Evolutionary conservation across 2,888 invertebrate genomes (phyloP), one percentile per base, ranked within the genome.

Genomic region (Pachliopta kotzebuea): DNA sequence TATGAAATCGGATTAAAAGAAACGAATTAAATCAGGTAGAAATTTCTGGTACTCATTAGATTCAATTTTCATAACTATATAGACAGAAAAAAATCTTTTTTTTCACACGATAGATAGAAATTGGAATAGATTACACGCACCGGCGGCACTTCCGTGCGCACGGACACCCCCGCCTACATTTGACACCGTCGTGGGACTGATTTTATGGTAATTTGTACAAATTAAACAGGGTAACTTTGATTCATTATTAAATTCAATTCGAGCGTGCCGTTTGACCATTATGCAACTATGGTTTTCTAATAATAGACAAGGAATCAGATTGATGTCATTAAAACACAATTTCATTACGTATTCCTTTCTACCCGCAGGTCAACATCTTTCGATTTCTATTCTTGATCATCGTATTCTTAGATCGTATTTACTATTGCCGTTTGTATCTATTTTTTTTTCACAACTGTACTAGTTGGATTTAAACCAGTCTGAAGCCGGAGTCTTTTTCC

Each of bases 71-170:
- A 42, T 17, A 42, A 17, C 42, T 18, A 8, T 18, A 42, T 42
- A 42, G n/a, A 45, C n/a, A 45, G 18, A 18, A 45, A n/a, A 18
- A 55, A 60, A 61, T 62, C 21, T 31, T 54, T 56, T 64, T 70
- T 66, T 67, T 62, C 54, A 60, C 65, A 59, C 62, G 71, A 75
- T 73, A 71, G 73, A 76, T 78, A 70, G 72, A 76, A 85, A 83
- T 83, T 76, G 80, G 86, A 85, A 88, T 88, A 86, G 71, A 88
- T 90, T 88, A 81, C 83, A 87, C 80, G 89, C 83, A 67, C 75
- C 80, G 81, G 72, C 73, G 81, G 78, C 72, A 71, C 76, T 83
- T 88, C 89, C 89, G 81, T 17, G 79, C 72, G 72, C 71, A 66
- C 72, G 72, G 76, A 76, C 80, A 77, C 82, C 76, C 81, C 73